A percentile compares a stretch with the other conserved stretches of the same genome.
Evolutionary conservation across 1,140 invertebrate species (phyloP).

Genomic region (Camponotus vicinus): DNA sequence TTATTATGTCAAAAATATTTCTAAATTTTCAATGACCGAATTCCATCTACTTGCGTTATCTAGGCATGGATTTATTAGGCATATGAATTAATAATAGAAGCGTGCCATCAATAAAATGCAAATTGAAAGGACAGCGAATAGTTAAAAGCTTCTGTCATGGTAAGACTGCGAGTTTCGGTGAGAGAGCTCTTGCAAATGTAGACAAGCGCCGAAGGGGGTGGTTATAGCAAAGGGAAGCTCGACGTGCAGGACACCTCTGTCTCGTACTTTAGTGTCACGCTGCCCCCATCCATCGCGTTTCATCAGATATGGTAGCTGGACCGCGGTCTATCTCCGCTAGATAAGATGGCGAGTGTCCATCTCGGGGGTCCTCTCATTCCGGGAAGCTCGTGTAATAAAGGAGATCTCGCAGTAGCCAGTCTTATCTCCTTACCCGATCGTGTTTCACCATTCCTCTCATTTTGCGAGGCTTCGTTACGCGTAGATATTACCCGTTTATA

Average conservation of each 20-base stretch:
- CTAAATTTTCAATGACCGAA: neutral
- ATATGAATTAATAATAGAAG: neutral
- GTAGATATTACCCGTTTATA: conserved; percentile 60
- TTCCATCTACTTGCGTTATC: neutral
- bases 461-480: conserved; percentile 75
- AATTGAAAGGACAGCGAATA: conserved; percentile 33
- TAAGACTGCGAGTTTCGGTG: neutral
- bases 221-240: conserved; percentile 45
- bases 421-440: conserved; percentile 78
- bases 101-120: neutral
- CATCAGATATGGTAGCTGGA: conserved; percentile 79
- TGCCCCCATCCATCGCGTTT: conserved; percentile 74
- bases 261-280: conserved; percentile 72
- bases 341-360: conserved; percentile 78
- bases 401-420: conserved; percentile 76
- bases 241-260: conserved; percentile 72
- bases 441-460: conserved; percentile 73
- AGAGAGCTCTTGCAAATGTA: conserved; percentile 56
- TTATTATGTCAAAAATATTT: neutral
- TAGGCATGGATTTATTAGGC: neutral
- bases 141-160: conserved; percentile 27
- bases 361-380: conserved; percentile 74
- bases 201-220: conserved; percentile 43
- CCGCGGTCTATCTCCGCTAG: conserved; percentile 75
- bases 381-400: conserved; percentile 74